These are phyloP conservation scores for Chaenodraco wilsoni DNA, from an alignment of 2,797 vertebrate species.

Conservation along the genomic window DNA sequence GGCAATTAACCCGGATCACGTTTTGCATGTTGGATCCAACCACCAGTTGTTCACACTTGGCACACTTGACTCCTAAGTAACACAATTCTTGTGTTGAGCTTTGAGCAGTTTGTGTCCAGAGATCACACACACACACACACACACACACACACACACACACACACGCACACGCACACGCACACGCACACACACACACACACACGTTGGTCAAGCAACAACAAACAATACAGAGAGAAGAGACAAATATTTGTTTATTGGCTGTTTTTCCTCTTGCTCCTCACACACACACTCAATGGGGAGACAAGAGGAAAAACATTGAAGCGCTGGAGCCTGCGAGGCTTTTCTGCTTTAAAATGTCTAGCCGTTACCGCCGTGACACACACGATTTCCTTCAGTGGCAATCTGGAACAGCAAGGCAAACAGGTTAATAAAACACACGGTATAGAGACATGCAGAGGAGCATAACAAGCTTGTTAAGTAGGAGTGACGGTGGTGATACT, in stretches of 20 bases:
- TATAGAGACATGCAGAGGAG: slow-evolving; percentile 74
- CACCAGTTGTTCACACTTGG: slow-evolving; percentile 6
- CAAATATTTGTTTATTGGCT: slow-evolving; percentile 42
- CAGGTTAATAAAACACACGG: slow-evolving; percentile 91
- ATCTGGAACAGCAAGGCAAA: slow-evolving; percentile 99
- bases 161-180: slow-evolving; percentile 63
- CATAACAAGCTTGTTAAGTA: slow-evolving; percentile 34
- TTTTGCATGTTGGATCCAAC: neutral
- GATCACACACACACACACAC: slow-evolving; percentile 61
- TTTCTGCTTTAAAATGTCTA: slow-evolving; percentile 65
- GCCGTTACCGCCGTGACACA: slow-evolving; percentile 79
- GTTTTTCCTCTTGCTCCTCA: slow-evolving; percentile 61
- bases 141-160: slow-evolving; percentile 37
- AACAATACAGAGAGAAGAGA: slow-evolving; percentile 55
- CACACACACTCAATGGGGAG: slow-evolving; percentile 12
- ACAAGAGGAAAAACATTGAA: slow-evolving; percentile 62
- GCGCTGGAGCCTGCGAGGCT: slow-evolving; percentile 51
- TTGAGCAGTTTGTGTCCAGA: slow-evolving; percentile 88
- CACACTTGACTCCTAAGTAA: slow-evolving; percentile 19
- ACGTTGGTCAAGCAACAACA: slow-evolving; percentile 58
- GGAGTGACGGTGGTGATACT: slow-evolving; percentile 28
- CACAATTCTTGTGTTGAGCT: slow-evolving; percentile 40
- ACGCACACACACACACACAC: slow-evolving; percentile 39
- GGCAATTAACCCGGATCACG: neutral
- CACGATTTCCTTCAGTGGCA: slow-evolving; percentile 81